Percentiles rank a stretch among this genome's conserved stretches.
phyloP scores from a whole-genome alignment of 2,113 vertebrate species.

The Mustelus asterias region DNA sequence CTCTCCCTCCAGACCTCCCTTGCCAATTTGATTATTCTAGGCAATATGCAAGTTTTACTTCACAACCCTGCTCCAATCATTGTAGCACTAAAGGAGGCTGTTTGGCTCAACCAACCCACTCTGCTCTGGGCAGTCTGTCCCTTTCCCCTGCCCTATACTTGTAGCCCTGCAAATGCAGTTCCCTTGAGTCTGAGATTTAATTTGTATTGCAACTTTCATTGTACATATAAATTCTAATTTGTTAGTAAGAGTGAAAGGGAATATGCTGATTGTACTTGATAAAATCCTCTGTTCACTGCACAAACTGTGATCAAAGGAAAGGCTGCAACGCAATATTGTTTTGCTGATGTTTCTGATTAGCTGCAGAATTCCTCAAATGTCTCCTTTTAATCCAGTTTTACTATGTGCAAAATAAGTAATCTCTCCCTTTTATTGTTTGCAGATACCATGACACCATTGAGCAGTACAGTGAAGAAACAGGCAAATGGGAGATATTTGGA shows the following conservation, averaged over 20 bases:
- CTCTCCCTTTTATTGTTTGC: background rate
- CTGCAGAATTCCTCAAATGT: background rate
- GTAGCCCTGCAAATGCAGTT: background rate
- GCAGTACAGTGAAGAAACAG: conserved; percentile 59
- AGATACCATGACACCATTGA: conserved; percentile 72
- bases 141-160: background rate
- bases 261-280: background rate
- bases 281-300: background rate
- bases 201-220: background rate
- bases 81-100: background rate
- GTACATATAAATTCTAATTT: background rate
- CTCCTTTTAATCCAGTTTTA: background rate
- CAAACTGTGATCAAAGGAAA: background rate
- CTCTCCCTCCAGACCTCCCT: too few species aligned
- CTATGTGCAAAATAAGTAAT: background rate
- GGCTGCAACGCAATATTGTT: background rate
- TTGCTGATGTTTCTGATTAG: background rate
- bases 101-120: background rate
- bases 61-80: background rate
- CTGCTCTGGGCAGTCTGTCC: background rate
- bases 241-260: background rate
- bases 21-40: too few species aligned
- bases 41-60: background rate
- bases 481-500: conserved; percentile 65
- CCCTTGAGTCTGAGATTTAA: background rate